Evolutionary conservation across 2,113 vertebrate species (phyloP).

Genomic region (Nannospalax galili): DNA sequence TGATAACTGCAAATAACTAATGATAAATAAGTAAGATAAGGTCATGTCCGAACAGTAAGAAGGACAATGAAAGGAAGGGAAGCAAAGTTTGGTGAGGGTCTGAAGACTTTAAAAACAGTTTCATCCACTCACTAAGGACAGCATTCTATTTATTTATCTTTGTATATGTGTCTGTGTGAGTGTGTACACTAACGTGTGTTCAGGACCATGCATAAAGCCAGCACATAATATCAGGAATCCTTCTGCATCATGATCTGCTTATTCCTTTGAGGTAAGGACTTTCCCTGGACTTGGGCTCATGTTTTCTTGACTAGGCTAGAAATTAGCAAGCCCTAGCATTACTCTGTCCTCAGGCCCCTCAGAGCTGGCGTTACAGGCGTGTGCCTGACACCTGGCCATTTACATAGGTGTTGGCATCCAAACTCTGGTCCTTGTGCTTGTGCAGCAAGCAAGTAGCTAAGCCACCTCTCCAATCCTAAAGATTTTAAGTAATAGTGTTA

Average conservation of each 20-base stretch:
- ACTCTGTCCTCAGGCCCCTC: neutral
- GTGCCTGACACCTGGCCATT: neutral
- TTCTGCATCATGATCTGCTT: neutral
- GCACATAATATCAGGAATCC: neutral
- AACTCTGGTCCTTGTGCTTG: neutral
- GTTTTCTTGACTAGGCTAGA: neutral
- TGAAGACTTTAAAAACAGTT: neutral
- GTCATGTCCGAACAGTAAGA: neutral
- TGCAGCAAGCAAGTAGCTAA: neutral
- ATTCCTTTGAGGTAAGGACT: neutral
- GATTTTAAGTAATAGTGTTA: neutral
- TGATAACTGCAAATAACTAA: neutral
- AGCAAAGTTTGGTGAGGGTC: neutral
- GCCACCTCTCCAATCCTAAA: neutral
- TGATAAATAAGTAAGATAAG: neutral
- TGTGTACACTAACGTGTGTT: neutral
- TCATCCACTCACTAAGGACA: neutral
- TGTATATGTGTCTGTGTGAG: neutral
- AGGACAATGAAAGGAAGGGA: neutral
- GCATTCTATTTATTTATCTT: neutral
- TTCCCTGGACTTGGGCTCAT: neutral
- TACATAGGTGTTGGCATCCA: neutral
- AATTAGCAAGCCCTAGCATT: neutral
- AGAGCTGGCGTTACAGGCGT: neutral
- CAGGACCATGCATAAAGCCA: neutral